A percentile compares a stretch with the other conserved stretches of the same genome.
Evolutionary conservation across 2,113 vertebrate genomes (phyloP).

Genomic region (Phylloscopus trochilus): DNA sequence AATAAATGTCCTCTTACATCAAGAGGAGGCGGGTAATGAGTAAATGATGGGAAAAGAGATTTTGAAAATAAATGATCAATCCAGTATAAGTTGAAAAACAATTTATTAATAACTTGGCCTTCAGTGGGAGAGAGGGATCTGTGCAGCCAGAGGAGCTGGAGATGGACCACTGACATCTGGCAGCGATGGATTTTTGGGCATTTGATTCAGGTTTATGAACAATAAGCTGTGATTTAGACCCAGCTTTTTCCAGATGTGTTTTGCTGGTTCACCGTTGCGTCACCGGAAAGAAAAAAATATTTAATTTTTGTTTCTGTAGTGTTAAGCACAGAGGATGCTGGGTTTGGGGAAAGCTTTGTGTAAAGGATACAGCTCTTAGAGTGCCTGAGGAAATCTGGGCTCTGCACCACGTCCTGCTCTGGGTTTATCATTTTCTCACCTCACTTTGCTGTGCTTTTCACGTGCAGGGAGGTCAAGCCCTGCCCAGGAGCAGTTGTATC

Average conservation of each 20-base stretch:
- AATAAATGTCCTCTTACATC: conserved; percentile 76
- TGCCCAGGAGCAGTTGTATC: not conserved
- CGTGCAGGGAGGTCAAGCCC: not conserved
- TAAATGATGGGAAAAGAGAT: conserved; percentile 78
- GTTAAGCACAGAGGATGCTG: not conserved
- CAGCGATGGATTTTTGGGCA: conserved; percentile 7
- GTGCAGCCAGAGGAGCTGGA: not conserved
- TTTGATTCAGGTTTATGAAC: not conserved
- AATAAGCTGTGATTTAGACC: not conserved
- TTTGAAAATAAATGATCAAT: conserved; percentile 73
- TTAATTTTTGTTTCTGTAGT: not conserved
- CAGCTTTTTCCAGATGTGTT: not conserved
- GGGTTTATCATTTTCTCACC: rapidly evolving
- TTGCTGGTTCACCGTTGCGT: not conserved
- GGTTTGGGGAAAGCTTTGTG: not conserved
- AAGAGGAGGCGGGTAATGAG: conserved; percentile 75
- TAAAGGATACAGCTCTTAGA: rapidly evolving
- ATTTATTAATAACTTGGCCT: conserved; percentile 73
- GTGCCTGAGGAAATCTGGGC: not conserved
- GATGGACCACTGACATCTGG: not conserved
- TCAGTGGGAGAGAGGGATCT: not conserved
- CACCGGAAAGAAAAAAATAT: not conserved
- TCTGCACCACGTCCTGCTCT: not conserved
- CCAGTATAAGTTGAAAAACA: conserved; percentile 67
- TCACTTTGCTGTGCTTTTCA: not conserved